Evolutionary conservation across 2,113 vertebrate genomes (phyloP).

Genomic region (Poeciliopsis prolifica): DNA sequence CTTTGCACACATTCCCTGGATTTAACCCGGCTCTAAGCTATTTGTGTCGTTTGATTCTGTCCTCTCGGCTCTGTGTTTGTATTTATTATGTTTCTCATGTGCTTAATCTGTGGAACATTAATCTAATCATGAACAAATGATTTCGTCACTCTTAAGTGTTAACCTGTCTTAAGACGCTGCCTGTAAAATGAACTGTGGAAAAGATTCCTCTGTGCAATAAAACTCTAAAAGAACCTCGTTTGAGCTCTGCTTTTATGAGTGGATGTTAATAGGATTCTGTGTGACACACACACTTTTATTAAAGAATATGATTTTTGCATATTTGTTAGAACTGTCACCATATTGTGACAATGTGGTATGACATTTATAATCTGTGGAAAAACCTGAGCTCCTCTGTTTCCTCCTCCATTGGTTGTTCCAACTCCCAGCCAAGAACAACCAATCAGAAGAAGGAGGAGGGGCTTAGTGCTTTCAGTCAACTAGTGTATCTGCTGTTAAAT

Average conservation of each 20-base stretch:
- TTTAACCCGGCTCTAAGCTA: constrained; percentile 26
- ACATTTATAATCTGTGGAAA: too few species aligned
- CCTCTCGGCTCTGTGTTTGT: constrained; percentile 28
- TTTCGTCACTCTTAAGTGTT: constrained; percentile 62
- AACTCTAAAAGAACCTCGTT: constrained; percentile 8
- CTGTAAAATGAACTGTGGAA: constrained; percentile 50
- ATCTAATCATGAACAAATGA: constrained; percentile 54
- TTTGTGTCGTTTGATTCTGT: not conserved
- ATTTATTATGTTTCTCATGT: constrained; percentile 61
- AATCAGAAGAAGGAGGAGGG: too few species aligned
- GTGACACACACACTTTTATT: too few species aligned
- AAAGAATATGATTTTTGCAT: too few species aligned
- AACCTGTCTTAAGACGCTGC: constrained; percentile 38
- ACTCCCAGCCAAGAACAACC: too few species aligned
- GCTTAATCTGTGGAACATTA: constrained; percentile 53
- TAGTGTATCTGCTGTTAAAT: too few species aligned
- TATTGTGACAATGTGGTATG: too few species aligned
- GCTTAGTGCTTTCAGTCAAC: too few species aligned
- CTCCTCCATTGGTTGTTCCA: too few species aligned
- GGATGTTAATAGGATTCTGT: too few species aligned
- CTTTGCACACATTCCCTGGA: constrained; percentile 6
- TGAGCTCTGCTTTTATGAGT: not conserved
- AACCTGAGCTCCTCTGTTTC: too few species aligned
- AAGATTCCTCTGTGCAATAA: constrained; percentile 72
- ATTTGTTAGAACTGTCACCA: too few species aligned